phyloP scores from a whole-genome alignment of 2,113 vertebrate species.

The Hoplias malabaricus region DNA sequence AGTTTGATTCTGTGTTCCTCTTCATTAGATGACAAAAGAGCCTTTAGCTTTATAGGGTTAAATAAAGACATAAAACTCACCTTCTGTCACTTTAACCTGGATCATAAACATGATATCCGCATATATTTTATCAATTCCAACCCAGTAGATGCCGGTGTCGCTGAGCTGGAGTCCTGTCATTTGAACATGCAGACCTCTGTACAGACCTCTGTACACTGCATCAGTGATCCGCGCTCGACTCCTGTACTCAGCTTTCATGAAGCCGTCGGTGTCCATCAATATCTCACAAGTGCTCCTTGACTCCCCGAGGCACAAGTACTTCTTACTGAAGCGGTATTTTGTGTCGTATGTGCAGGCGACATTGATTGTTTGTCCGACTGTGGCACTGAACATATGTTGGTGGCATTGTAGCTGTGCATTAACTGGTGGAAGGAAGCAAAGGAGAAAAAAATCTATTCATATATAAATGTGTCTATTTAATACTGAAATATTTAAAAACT shows the following conservation, averaged over 20 bases:
- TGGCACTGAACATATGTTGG: conserved; percentile 43
- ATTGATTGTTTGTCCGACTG: conserved; percentile 53
- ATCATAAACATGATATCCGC: conserved; percentile 68
- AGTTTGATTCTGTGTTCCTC: no score
- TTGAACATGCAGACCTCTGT: conserved; percentile 57
- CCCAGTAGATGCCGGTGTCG: conserved; percentile 70
- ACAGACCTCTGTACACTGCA: neutral
- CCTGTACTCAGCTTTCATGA: neutral
- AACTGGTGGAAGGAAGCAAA: conserved; percentile 40
- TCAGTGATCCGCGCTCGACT: conserved; percentile 47
- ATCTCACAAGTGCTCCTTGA: conserved; percentile 59
- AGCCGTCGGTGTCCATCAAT: conserved; percentile 61
- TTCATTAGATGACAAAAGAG: no score
- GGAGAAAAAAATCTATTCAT: neutral
- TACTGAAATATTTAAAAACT: no score
- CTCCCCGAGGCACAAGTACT: conserved; percentile 73
- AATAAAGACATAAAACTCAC: no score
- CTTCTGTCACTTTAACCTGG: conserved; percentile 62
- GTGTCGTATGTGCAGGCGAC: conserved; percentile 60
- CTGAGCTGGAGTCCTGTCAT: conserved; percentile 56
- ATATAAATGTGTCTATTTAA: neutral
- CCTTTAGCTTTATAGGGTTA: no score
- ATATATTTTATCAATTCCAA: conserved; percentile 67
- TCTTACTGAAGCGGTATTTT: conserved; percentile 55
- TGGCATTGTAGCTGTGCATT: conserved; percentile 65